Evolutionary conservation across 2,113 vertebrate species (phyloP).

Genomic region (Heterotis niloticus): DNA sequence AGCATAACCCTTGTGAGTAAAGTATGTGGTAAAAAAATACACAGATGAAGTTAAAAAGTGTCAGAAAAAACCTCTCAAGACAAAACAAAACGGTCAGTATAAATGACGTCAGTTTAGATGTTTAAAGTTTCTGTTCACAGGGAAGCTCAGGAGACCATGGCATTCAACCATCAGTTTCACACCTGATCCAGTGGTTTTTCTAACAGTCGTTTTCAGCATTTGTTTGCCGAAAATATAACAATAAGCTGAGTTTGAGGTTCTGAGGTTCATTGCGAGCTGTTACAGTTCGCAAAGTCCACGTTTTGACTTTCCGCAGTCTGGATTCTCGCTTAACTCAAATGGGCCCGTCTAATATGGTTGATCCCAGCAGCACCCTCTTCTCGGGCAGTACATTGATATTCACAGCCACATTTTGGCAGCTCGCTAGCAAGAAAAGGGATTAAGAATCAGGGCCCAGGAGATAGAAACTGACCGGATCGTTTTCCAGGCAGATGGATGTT

Average conservation of each 20-base stretch:
- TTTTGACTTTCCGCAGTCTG: neutral
- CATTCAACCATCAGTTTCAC: neutral
- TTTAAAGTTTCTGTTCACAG: neutral
- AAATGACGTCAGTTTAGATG: too few relatives aligned
- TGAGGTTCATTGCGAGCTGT: neutral
- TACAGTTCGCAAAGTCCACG: neutral
- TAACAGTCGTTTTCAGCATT: neutral
- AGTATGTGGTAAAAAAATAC: neutral
- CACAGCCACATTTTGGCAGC: neutral
- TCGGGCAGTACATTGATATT: neutral
- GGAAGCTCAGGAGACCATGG: neutral
- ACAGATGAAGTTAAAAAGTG: neutral
- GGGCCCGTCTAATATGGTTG: neutral
- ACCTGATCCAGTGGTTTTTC: neutral
- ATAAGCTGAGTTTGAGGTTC: neutral
- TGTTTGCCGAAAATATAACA: neutral
- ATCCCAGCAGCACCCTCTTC: neutral
- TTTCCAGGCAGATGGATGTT: neutral
- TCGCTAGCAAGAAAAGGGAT: neutral
- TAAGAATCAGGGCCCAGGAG: conserved; percentile 1
- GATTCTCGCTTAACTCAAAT: neutral
- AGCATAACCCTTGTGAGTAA: neutral
- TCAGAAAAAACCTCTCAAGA: neutral
- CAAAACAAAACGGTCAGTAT: neutral
- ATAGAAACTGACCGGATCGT: conserved; percentile 3